A percentile compares a stretch with the other conserved stretches of the same genome.
These are phyloP conservation scores for Oligia latruncula DNA, from an alignment of 2,888 invertebrate species.

Conservation along the genomic window DNA sequence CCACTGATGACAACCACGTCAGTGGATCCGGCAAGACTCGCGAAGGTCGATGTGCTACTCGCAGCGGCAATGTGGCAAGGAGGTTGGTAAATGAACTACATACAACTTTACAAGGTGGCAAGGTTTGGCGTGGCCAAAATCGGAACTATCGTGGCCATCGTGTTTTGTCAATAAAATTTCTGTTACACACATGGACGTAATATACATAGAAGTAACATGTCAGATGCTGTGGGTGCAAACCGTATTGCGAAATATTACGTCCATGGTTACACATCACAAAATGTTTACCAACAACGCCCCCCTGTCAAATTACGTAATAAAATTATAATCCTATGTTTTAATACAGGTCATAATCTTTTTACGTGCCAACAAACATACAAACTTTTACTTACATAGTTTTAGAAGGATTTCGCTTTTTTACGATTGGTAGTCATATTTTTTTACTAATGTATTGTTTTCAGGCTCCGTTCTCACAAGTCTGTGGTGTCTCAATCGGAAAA, in stretches of 20 bases:
- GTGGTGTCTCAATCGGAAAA: conserved; percentile 83
- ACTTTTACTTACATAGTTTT: background rate
- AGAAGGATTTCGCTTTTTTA: background rate
- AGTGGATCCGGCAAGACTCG: conserved; percentile 55
- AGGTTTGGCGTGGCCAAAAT: background rate
- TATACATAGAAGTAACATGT: too few relatives aligned
- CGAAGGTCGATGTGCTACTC: conserved; percentile 66
- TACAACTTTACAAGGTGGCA: background rate
- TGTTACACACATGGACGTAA: too few relatives aligned
- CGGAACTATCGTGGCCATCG: background rate
- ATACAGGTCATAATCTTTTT: background rate
- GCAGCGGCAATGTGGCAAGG: conserved; percentile 75
- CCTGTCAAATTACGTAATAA: background rate
- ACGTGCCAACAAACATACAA: background rate
- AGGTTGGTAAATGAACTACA: conserved; percentile 66
- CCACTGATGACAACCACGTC: conserved; percentile 63
- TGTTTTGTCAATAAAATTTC: background rate
- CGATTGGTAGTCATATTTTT: background rate
- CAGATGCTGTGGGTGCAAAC: too few relatives aligned
- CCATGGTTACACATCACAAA: too few relatives aligned
- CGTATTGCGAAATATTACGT: too few relatives aligned
- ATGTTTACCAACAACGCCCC: background rate
- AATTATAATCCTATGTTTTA: background rate
- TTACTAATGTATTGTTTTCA: conserved; percentile 56
- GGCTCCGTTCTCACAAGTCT: conserved; percentile 87